Base-by-base conservation (phyloP, 2,888 invertebrate species). In the Heliconius erato region DNA sequence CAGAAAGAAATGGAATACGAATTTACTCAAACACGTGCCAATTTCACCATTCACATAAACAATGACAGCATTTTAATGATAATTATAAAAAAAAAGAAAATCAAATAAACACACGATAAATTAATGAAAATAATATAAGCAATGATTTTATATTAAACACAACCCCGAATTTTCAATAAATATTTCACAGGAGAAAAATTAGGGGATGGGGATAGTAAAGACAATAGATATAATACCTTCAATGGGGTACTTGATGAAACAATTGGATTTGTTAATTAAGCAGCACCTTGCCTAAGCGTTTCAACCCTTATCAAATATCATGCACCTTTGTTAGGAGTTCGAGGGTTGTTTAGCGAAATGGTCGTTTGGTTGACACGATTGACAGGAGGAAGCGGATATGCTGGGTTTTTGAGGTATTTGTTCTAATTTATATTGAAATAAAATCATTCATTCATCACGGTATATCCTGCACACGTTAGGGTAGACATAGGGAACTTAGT, bases 281-380 rank as follows among this genome's bases (percentile, higher is more conserved):
- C 76, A 54, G 44, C 68, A 54, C 54, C 68, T 54, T 76, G 23
- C 40, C 67, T 63, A 26, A 76, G 76, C 59, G 63, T 71, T 79
- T 54, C 28, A 79, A 77, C 81, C 81, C 79, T 79, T 81, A 82
- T 72, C 81, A 82, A 82, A 76, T 78, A 68, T 72, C 77, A 77
- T 67, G 71, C 71, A 79, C 76, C 81, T 76, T 81, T 79, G 77
- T 79, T 72, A 19, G 35, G n/a, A 49, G 11, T 28, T 63, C 40
- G 44, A 80, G 82, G 81, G 83, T 84, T 81, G 81, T 80, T 84
- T 69, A 80, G 79, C 78, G 79, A 81, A 83, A 84, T 78, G 77
- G 35, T 78, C 67, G 26, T 6, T 49, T 32, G 0, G 16, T 26
- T 67, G 40, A 19, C 19, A 49, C 67, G 23, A 44, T 26, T 78